Evolutionary conservation across 2,113 vertebrate genomes (phyloP).

Genomic region (Etia nguti): DNA sequence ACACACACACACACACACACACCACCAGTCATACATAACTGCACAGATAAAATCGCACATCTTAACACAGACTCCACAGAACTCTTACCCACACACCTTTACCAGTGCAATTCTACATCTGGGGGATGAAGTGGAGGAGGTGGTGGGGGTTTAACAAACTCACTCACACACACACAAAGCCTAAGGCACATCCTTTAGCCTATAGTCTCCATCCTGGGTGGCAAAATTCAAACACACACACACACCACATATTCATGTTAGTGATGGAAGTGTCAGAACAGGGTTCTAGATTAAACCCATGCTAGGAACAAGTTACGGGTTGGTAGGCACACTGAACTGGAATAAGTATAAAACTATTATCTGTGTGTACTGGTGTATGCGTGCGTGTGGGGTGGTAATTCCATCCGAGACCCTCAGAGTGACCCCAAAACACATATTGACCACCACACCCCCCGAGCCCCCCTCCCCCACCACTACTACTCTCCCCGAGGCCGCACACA

Average conservation of each 20-base stretch:
- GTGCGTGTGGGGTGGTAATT: slow-evolving; percentile 50
- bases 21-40: slow-evolving; percentile 43
- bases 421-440: slow-evolving; percentile 64
- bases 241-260: neutral
- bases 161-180: slow-evolving; percentile 11
- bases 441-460: neutral
- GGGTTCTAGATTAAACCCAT: slow-evolving; percentile 28
- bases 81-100: neutral
- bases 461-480: neutral
- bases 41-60: slow-evolving; percentile 55
- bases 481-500: slow-evolving; percentile 47
- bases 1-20: slow-evolving; percentile 11
- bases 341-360: slow-evolving; percentile 3
- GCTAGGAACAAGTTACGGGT: neutral
- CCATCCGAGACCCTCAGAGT: slow-evolving; percentile 49
- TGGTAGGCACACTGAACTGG: neutral
- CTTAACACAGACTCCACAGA: slow-evolving; percentile 33
- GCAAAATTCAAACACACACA: slow-evolving; percentile 16
- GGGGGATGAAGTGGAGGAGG: neutral
- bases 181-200: slow-evolving; percentile 57
- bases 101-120: neutral
- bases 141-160: slow-evolving; percentile 3
- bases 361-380: neutral
- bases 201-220: slow-evolving; percentile 63
- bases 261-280: slow-evolving; percentile 29